phyloP scores from a whole-genome alignment of 2,113 vertebrate genomes.

The rat (Rattus norvegicus) region GRCr8 NC_086030.1:30263501-30264000 shows the following conservation, averaged over 20 bases:
- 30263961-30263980: slow-evolving; percentile 81
- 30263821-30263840: slow-evolving; percentile 78
- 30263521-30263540: slow-evolving; percentile 58
- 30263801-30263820: slow-evolving; percentile 79
- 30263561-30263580: slow-evolving; percentile 60
- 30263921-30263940: slow-evolving; percentile 80
- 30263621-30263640: slow-evolving; percentile 75
- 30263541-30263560: slow-evolving; percentile 68
- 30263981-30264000: slow-evolving; percentile 78
- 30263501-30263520: slow-evolving; percentile 11
- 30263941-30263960: slow-evolving; percentile 78
- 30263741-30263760: slow-evolving; percentile 78
- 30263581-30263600: slow-evolving; percentile 81
- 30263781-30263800: slow-evolving; percentile 74
- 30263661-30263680: slow-evolving; percentile 74
- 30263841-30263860: slow-evolving; percentile 79
- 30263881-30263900: slow-evolving; percentile 77
- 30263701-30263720: slow-evolving; percentile 60
- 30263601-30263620: slow-evolving; percentile 75
- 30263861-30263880: slow-evolving; percentile 79
- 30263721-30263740: slow-evolving; percentile 75
- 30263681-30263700: slow-evolving; percentile 63
- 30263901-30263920: slow-evolving; percentile 77
- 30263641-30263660: slow-evolving; percentile 63
- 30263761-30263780: slow-evolving; percentile 74